These are phyloP conservation scores for Meleagris gallopavo DNA, from an alignment of 2,113 vertebrate genomes.

Conservation along the genomic window DNA sequence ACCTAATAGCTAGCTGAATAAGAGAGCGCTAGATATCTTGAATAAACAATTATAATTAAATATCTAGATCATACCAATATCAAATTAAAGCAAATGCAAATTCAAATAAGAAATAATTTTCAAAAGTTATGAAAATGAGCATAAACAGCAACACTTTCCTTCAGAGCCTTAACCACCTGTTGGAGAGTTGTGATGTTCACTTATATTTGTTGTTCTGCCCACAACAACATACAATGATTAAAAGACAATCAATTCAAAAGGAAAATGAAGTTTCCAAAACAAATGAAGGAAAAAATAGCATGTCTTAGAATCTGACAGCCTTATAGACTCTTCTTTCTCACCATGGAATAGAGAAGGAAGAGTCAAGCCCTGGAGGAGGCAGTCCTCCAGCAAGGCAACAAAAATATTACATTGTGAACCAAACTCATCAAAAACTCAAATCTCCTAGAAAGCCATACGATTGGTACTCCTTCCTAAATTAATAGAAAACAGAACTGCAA, in stretches of 20 bases:
- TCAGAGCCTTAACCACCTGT: conserved; percentile 51
- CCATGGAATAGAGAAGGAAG: background rate
- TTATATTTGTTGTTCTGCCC: conserved; percentile 42
- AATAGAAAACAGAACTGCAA: background rate
- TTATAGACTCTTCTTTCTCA: conserved; percentile 37
- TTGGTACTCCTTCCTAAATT: background rate
- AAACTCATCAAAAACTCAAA: background rate
- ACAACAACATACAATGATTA: background rate
- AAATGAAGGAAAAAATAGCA: conserved; percentile 30
- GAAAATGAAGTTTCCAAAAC: conserved; percentile 50
- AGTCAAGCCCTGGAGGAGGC: background rate
- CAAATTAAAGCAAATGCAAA: conserved; percentile 38
- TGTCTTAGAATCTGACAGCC: background rate
- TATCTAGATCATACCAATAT: background rate
- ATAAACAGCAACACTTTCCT: conserved; percentile 2
- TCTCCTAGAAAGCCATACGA: background rate
- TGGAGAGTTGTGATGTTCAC: conserved; percentile 44
- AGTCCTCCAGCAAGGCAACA: background rate
- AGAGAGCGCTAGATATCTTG: conserved; percentile 3
- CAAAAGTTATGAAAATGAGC: conserved; percentile 1
- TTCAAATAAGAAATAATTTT: conserved; percentile 43
- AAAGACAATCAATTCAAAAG: conserved; percentile 44
- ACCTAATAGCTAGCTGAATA: background rate
- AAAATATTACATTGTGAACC: background rate
- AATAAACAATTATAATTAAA: conserved; percentile 11